Evolutionary conservation across 2,113 vertebrate species (phyloP).

Genomic region (Scopus umbretta): DNA sequence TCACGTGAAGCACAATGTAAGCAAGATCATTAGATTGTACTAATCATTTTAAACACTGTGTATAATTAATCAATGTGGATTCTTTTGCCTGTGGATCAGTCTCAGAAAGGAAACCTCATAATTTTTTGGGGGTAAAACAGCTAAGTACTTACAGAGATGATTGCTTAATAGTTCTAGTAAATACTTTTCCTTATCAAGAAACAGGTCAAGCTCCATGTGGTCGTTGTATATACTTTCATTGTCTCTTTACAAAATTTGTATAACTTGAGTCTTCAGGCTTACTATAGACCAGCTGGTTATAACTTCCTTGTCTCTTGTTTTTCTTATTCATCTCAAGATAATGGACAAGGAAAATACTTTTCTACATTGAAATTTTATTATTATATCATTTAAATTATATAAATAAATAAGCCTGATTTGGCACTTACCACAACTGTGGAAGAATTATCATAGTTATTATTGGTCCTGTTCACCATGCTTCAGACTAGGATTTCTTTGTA

Average conservation of each 20-base stretch:
- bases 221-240: background rate
- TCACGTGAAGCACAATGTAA: background rate
- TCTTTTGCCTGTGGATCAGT: background rate
- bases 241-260: background rate
- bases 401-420: background rate
- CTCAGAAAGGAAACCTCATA: background rate
- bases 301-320: background rate
- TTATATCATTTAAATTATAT: background rate
- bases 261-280: background rate
- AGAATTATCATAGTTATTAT: background rate
- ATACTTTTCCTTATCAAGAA: background rate
- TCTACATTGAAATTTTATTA: background rate
- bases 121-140: background rate
- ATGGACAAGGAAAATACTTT: background rate
- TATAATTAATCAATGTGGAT: background rate
- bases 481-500: background rate
- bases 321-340: background rate
- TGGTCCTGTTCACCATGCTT: background rate
- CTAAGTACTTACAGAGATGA: background rate
- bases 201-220: background rate
- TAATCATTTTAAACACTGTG: background rate
- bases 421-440: background rate
- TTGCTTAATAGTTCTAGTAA: background rate
- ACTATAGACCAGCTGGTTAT: background rate
- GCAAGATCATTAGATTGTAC: background rate